phyloP scores from a whole-genome alignment of 2,113 vertebrate genomes.

The Sylvicapra grimmia region DNA sequence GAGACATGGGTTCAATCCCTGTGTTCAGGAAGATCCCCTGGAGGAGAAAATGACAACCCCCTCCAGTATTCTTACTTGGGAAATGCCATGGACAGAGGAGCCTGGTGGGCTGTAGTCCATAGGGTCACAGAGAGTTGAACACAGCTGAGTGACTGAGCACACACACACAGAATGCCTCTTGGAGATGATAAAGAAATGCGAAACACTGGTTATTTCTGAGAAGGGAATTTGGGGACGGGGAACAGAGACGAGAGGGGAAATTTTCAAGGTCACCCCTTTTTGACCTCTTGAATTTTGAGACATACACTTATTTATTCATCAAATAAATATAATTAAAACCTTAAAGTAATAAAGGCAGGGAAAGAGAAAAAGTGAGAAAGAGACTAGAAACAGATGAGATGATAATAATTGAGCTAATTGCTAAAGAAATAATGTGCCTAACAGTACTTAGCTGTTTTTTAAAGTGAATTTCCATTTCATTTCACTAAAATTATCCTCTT shows the following conservation, averaged over 20 bases:
- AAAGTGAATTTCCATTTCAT: constrained; percentile 17
- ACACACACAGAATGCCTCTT: not conserved
- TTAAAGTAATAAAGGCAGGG: not conserved
- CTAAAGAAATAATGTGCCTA: not conserved
- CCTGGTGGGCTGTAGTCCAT: not conserved
- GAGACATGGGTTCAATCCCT: not conserved
- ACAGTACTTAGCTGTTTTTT: not conserved
- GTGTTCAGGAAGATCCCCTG: not conserved
- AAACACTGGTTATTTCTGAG: not conserved
- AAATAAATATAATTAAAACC: not conserved
- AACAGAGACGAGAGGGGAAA: not conserved
- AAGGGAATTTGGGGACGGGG: not conserved
- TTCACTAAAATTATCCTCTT: constrained; percentile 24
- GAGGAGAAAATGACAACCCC: not conserved
- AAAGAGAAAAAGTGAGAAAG: not conserved
- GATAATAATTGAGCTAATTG: not conserved
- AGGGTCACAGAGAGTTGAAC: not conserved
- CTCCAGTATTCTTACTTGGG: not conserved
- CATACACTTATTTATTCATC: not conserved
- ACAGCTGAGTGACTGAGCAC: not conserved
- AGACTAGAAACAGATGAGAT: not conserved
- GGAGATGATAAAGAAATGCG: not conserved
- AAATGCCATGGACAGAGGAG: not conserved
- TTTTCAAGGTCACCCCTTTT: not conserved
- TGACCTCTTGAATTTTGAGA: not conserved